Evolutionary conservation across 2,113 vertebrate genomes (phyloP).

Genomic region (Arizona elegans): DNA sequence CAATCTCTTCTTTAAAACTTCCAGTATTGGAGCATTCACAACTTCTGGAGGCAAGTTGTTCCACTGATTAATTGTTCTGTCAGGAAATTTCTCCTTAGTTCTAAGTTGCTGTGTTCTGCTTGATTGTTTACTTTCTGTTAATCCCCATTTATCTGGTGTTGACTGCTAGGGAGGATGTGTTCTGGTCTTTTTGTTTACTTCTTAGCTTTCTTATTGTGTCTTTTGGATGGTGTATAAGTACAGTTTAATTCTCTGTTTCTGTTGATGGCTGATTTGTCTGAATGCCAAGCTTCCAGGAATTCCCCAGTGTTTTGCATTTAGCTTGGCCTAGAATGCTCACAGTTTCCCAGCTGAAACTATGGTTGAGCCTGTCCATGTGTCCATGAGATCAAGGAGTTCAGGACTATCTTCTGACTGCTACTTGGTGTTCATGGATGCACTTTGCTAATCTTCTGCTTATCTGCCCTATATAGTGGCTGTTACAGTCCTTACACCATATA

Average conservation of each 20-base stretch:
- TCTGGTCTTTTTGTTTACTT: neutral
- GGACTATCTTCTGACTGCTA: neutral
- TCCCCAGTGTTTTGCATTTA: neutral
- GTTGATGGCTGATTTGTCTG: neutral
- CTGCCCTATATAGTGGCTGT: neutral
- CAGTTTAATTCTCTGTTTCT: neutral
- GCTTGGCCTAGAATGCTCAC: neutral
- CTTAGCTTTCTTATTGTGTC: neutral
- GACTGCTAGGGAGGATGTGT: neutral
- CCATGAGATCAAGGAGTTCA: neutral
- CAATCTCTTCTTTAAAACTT: too few relatives aligned
- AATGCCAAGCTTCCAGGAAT: neutral
- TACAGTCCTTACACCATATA: neutral
- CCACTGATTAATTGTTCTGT: too few relatives aligned
- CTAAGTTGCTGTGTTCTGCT: neutral
- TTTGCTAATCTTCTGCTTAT: neutral
- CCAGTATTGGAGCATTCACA: too few relatives aligned
- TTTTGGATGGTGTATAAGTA: neutral
- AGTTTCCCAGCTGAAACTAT: neutral
- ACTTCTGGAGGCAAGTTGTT: too few relatives aligned
- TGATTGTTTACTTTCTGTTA: neutral
- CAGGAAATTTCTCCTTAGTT: too few relatives aligned
- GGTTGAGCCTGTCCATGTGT: neutral
- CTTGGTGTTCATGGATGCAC: neutral
- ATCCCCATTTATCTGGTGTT: neutral